Percentiles rank a stretch among this genome's conserved stretches.
Conservation (phyloP, 2,797 vertebrate genomes). For the Cynodonichthys magdalenae region DNA sequence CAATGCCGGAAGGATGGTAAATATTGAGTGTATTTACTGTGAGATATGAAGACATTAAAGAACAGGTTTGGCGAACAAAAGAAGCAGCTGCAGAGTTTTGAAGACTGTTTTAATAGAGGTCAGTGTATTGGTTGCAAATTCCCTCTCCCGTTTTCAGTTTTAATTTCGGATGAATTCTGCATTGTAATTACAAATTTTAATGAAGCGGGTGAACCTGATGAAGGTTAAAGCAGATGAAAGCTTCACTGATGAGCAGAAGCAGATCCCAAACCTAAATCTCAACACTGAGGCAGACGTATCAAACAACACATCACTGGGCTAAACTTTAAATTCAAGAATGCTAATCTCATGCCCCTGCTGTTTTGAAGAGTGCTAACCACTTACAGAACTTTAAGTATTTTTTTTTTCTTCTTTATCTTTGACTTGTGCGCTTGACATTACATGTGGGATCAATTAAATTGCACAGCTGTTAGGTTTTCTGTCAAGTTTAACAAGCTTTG, state of each 20-base stretch:
- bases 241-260: constrained; percentile 24
- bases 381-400: constrained; percentile 13
- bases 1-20: constrained; percentile 5
- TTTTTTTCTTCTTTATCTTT: constrained; percentile 17
- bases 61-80: background rate
- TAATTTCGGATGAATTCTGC: constrained; percentile 15
- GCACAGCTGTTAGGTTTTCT: constrained; percentile 50
- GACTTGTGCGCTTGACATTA: constrained; percentile 27
- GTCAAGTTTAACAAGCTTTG: constrained; percentile 30
- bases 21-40: constrained; percentile 6
- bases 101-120: background rate
- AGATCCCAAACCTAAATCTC: constrained; percentile 32
- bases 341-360: constrained; percentile 6
- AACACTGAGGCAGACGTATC: constrained; percentile 32
- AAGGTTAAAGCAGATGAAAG: constrained; percentile 40
- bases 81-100: constrained; percentile 7
- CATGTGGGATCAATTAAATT: constrained; percentile 57
- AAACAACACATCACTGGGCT: constrained; percentile 21
- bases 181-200: constrained; percentile 56
- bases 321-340: constrained; percentile 20
- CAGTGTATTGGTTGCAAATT: constrained; percentile 9
- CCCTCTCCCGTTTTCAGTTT: constrained; percentile 3
- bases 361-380: constrained; percentile 20
- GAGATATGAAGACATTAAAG: constrained; percentile 9
- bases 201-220: constrained; percentile 55